These are phyloP conservation scores for Formica selysi DNA, from an alignment of 1,140 invertebrate species.

Conservation along the genomic window DNA sequence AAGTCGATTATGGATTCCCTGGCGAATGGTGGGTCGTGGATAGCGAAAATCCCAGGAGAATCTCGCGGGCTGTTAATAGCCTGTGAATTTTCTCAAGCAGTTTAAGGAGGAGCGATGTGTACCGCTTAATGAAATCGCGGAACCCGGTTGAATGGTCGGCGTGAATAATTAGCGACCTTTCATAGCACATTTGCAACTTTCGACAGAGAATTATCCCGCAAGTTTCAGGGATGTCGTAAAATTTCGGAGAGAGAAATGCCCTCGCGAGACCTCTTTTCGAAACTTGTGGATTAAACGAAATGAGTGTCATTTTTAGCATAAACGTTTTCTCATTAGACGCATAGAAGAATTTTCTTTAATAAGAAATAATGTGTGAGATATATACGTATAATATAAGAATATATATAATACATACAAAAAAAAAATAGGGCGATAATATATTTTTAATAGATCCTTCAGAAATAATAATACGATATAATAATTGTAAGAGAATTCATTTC, in stretches of 20 bases:
- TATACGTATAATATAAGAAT: background rate
- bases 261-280: background rate
- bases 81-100: slow-evolving; percentile 28
- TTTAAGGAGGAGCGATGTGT: background rate
- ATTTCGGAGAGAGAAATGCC: background rate
- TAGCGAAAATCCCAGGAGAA: background rate
- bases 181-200: background rate
- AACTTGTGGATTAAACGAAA: background rate
- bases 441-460: too few species aligned
- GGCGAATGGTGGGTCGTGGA: too few species aligned
- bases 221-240: background rate
- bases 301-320: background rate
- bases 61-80: slow-evolving; percentile 49
- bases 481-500: background rate
- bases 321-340: background rate
- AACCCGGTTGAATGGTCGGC: background rate
- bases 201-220: background rate
- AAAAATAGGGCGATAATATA: background rate
- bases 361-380: background rate
- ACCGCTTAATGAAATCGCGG: slow-evolving; percentile 10
- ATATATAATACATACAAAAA: background rate
- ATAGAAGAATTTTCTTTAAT: background rate
- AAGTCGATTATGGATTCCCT: slow-evolving; percentile 49
- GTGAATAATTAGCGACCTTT: slow-evolving; percentile 16
- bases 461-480: background rate